phyloP scores from a whole-genome alignment of 2,113 vertebrate species.

The Probosciger aterrimus region DNA sequence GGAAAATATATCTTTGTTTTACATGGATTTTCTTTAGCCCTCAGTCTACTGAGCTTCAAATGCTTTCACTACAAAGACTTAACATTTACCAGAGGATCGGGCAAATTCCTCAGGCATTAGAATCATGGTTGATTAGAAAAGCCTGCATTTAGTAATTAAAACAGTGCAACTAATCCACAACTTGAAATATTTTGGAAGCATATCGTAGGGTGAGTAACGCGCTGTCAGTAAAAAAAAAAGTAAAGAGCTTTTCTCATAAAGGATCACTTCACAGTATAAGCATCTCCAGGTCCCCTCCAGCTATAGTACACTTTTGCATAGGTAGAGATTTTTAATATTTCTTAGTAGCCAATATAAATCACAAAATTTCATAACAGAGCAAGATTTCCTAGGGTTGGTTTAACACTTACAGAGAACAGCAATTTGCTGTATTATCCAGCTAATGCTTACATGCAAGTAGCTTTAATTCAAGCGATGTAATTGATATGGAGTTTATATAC shows the following conservation, averaged over 20 bases:
- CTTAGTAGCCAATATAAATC: constrained; percentile 66
- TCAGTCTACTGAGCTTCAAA: constrained; percentile 53
- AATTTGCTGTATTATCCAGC: constrained; percentile 37
- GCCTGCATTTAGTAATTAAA: constrained; percentile 65
- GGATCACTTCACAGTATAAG: constrained; percentile 30
- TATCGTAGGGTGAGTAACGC: constrained; percentile 8
- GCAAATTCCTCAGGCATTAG: constrained; percentile 67
- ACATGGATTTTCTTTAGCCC: constrained; percentile 29
- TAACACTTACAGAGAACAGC: constrained; percentile 23
- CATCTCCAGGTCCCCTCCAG: background rate
- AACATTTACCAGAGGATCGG: constrained; percentile 60
- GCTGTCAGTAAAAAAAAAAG: background rate
- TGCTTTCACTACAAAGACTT: constrained; percentile 65
- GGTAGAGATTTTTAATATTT: constrained; percentile 60
- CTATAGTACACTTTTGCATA: constrained; percentile 5
- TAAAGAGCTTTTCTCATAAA: constrained; percentile 42
- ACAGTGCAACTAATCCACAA: constrained; percentile 55
- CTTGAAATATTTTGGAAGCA: constrained; percentile 57
- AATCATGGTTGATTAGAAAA: constrained; percentile 60
- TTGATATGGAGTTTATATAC: constrained; percentile 26
- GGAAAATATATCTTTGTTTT: constrained; percentile 69
- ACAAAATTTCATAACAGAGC: constrained; percentile 44
- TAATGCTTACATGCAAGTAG: constrained; percentile 12
- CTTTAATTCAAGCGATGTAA: constrained; percentile 34
- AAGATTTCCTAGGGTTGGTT: constrained; percentile 43